phyloP scores from a whole-genome alignment of 2,113 vertebrate species.

The Tympanuchus pallidicinctus region DNA sequence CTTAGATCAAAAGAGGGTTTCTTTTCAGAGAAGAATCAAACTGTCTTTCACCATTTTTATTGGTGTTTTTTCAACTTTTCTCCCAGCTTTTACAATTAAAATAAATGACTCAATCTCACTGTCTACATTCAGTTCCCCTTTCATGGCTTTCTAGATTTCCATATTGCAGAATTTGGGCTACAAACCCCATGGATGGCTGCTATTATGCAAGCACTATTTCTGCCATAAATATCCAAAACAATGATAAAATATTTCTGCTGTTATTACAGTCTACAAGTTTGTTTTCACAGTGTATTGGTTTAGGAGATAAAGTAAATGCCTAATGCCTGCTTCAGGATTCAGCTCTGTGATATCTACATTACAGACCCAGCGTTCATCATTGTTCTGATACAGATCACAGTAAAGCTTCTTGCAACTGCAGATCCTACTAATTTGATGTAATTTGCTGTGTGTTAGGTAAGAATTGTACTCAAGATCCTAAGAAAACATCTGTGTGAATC shows the following conservation, averaged over 20 bases:
- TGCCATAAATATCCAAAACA: slow-evolving; percentile 49
- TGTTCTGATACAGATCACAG: not conserved
- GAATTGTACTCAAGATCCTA: not conserved
- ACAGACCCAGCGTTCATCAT: not conserved
- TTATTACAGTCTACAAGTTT: slow-evolving; percentile 62
- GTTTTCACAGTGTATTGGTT: slow-evolving; percentile 59
- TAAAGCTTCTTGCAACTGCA: not conserved
- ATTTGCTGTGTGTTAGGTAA: not conserved
- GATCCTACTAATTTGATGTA: slow-evolving; percentile 16
- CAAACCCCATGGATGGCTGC: not conserved
- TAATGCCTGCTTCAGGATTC: slow-evolving; percentile 41
- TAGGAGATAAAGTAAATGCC: slow-evolving; percentile 37
- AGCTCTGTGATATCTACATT: not conserved
- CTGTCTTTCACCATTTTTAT: slow-evolving; percentile 61
- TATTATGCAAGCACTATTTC: slow-evolving; percentile 48
- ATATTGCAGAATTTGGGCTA: slow-evolving; percentile 62
- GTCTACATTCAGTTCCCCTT: slow-evolving; percentile 60
- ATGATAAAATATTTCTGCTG: slow-evolving; percentile 66
- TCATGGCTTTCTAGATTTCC: slow-evolving; percentile 62
- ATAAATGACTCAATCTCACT: slow-evolving; percentile 57
- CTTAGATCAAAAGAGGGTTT: slow-evolving; percentile 64
- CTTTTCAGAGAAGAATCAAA: slow-evolving; percentile 56
- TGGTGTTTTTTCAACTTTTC: slow-evolving; percentile 54
- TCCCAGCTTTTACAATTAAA: slow-evolving; percentile 64
- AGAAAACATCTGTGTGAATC: not conserved